phyloP scores from a whole-genome alignment of 1,140 invertebrate genomes.

The Hetaerina americana region DNA sequence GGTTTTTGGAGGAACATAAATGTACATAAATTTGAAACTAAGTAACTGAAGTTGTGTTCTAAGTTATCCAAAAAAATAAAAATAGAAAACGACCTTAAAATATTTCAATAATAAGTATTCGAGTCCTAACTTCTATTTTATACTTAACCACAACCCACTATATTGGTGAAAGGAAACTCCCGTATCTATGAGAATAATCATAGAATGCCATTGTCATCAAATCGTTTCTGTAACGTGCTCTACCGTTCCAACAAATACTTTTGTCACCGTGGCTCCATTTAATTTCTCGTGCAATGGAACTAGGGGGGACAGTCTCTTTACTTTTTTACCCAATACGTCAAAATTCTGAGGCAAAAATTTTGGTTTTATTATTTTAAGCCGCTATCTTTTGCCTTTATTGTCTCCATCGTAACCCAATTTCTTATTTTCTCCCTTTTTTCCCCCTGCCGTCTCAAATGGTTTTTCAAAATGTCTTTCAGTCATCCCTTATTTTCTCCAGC shows the following conservation, averaged over 20 bases:
- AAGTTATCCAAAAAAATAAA: background rate
- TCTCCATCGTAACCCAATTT: background rate
- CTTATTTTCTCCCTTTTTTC: no score
- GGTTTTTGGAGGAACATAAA: no score
- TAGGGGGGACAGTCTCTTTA: background rate
- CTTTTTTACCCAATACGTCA: background rate
- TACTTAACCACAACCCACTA: background rate
- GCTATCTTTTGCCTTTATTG: background rate
- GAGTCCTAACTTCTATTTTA: background rate
- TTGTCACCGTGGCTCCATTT: background rate
- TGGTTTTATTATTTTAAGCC: background rate
- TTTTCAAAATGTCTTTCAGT: no score
- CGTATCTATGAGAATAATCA: background rate
- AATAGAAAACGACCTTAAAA: no score
- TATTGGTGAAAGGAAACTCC: background rate
- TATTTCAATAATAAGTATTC: background rate
- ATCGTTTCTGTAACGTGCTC: background rate
- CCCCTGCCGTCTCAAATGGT: no score
- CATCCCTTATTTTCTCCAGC: no score
- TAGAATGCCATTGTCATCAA: background rate
- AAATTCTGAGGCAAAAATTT: background rate
- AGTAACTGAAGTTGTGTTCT: background rate
- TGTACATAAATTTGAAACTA: background rate
- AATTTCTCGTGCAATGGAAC: background rate
- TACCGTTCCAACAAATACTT: background rate